These are phyloP conservation scores for Muraenolepis orangiensis DNA, from an alignment of 2,797 vertebrate genomes.

Conservation along the genomic window DNA sequence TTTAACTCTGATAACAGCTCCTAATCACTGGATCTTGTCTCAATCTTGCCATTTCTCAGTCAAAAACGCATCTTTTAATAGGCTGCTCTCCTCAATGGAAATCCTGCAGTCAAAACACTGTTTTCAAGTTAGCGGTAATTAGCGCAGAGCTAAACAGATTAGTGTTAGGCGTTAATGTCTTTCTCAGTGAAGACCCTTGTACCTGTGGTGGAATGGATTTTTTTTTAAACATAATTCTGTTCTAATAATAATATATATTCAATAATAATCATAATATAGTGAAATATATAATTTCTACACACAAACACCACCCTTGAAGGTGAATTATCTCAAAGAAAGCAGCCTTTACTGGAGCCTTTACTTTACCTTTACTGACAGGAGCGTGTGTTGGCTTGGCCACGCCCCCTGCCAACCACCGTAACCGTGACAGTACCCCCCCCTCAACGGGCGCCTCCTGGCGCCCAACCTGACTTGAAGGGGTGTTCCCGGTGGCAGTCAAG, in stretches of 20 bases:
- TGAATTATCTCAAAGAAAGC: constrained; percentile 17
- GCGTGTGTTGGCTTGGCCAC: no score
- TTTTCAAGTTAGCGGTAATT: not conserved
- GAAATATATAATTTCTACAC: no score
- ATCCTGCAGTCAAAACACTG: not conserved
- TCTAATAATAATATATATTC: not conserved
- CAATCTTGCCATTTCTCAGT: constrained; percentile 18
- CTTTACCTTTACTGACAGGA: no score
- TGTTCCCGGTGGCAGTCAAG: no score
- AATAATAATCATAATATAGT: no score
- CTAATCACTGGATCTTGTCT: constrained; percentile 39
- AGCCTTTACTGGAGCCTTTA: no score
- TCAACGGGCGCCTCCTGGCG: no score
- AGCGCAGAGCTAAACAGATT: not conserved
- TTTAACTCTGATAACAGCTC: constrained; percentile 43
- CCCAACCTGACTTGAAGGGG: no score
- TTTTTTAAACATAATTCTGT: no score
- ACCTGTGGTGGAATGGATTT: not conserved
- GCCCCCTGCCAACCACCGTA: no score
- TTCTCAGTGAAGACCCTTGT: not conserved
- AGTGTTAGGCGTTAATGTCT: not conserved
- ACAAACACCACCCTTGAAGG: constrained; percentile 4
- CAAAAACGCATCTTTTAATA: not conserved
- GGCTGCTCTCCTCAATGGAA: not conserved
- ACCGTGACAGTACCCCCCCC: no score